A percentile compares a stretch with the other conserved stretches of the same genome.
Conservation (phyloP, 2,888 invertebrate species). For the Eulithis prunata region DNA sequence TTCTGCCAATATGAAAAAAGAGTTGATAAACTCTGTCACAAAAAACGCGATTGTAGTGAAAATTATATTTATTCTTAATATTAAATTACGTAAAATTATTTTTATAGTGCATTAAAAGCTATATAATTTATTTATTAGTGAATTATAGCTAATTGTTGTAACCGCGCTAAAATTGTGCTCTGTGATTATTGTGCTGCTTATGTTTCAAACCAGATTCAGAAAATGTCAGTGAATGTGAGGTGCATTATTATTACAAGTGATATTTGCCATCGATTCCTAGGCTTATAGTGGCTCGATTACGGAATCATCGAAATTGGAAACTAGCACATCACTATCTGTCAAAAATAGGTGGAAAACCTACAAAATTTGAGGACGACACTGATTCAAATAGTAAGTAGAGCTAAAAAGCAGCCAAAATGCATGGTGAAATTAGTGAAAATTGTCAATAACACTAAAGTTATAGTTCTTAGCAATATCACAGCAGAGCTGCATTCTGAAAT, state of each 20-base stretch:
- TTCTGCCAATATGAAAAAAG: slow-evolving; percentile 82
- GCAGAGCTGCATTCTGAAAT: slow-evolving; percentile 27
- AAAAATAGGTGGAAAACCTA: slow-evolving; percentile 75
- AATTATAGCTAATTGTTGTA: slow-evolving; percentile 80
- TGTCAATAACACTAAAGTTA: slow-evolving; percentile 14
- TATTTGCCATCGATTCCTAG: slow-evolving; percentile 67
- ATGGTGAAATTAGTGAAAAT: slow-evolving; percentile 13
- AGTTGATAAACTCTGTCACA: slow-evolving; percentile 76
- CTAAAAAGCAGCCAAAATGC: slow-evolving; percentile 23
- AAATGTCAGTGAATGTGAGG: slow-evolving; percentile 74
- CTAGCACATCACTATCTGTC: slow-evolving; percentile 73
- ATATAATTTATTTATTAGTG: slow-evolving; percentile 81
- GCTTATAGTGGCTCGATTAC: slow-evolving; percentile 64
- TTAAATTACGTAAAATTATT: slow-evolving; percentile 74
- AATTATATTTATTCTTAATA: slow-evolving; percentile 78
- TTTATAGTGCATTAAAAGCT: slow-evolving; percentile 71
- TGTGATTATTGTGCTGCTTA: slow-evolving; percentile 78
- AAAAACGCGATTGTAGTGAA: slow-evolving; percentile 79
- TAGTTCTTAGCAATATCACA: slow-evolving; percentile 10
- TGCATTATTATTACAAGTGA: slow-evolving; percentile 60
- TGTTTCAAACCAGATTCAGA: slow-evolving; percentile 63
- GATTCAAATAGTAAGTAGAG: slow-evolving; percentile 80
- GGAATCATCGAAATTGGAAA: slow-evolving; percentile 70
- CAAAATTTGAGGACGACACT: slow-evolving; percentile 79
- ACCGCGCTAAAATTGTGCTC: slow-evolving; percentile 75